Conservation (phyloP, 2,888 invertebrate species). For the Taphrorychus bicolor region DNA sequence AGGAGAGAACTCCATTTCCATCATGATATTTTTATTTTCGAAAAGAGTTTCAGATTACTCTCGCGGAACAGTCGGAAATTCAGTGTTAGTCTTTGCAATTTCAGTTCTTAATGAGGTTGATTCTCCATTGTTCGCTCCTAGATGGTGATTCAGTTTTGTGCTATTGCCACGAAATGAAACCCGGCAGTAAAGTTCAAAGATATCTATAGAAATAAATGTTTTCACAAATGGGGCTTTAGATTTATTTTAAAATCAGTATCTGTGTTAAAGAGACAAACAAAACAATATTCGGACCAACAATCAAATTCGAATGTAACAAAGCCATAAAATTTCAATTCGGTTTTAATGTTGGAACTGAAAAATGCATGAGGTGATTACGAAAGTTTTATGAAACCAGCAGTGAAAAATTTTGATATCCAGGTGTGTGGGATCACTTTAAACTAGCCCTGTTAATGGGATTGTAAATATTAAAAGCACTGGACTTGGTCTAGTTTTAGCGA, state of each 20-base stretch:
- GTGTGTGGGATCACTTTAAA: not conserved
- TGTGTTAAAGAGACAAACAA: too few relatives aligned
- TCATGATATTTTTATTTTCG: constrained; percentile 10
- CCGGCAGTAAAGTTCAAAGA: too few relatives aligned
- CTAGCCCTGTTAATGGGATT: not conserved
- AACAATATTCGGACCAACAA: too few relatives aligned
- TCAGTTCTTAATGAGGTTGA: not conserved
- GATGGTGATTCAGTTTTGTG: not conserved
- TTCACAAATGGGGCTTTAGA: too few relatives aligned
- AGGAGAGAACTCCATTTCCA: constrained; percentile 8
- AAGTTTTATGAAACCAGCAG: not conserved
- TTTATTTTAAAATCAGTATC: too few relatives aligned
- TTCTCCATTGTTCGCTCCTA: not conserved
- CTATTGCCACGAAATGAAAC: too few relatives aligned
- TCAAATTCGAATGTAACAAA: too few relatives aligned
- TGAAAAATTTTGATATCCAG: not conserved
- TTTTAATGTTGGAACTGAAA: not conserved
- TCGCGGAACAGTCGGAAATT: not conserved
- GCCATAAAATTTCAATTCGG: not conserved
- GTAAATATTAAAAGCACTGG: too few relatives aligned
- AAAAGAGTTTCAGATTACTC: not conserved
- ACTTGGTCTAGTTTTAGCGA: too few relatives aligned
- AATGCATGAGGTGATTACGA: not conserved
- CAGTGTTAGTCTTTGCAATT: not conserved
- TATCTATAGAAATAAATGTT: too few relatives aligned